These are phyloP conservation scores for Burhinus oedicnemus DNA, from an alignment of 2,113 vertebrate genomes.

Conservation along the genomic window DNA sequence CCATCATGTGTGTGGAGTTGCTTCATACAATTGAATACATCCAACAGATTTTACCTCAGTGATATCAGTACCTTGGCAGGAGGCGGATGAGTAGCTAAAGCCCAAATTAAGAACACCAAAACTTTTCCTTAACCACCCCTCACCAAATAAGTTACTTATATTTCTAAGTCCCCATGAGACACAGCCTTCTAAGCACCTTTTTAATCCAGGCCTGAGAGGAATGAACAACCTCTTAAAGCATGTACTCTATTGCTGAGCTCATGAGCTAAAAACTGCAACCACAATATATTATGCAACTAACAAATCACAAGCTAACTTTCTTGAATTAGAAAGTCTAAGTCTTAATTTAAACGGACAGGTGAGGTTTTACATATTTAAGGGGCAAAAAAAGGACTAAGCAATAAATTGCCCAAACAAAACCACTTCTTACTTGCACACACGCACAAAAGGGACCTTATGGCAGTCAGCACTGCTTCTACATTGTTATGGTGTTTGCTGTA, in stretches of 20 bases:
- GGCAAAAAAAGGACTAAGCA: not conserved
- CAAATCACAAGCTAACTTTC: not conserved
- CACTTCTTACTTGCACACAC: not conserved
- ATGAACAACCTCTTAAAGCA: not conserved
- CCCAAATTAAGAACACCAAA: not conserved
- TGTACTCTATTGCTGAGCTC: not conserved
- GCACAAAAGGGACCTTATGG: not conserved
- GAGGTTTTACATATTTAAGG: not conserved
- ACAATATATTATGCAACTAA: not conserved
- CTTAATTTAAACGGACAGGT: not conserved
- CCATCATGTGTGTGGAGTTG: not conserved
- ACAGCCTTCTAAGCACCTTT: not conserved
- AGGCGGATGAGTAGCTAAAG: not conserved
- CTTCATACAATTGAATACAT: not conserved
- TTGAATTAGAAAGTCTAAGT: not conserved
- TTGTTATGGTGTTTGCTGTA: accelerated
- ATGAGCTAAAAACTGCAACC: not conserved
- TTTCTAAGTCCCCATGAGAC: not conserved
- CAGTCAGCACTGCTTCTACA: not conserved
- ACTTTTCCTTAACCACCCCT: not conserved
- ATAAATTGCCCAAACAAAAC: not conserved
- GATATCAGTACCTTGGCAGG: not conserved
- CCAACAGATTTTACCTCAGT: not conserved
- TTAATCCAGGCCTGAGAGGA: not conserved
- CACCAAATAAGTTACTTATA: not conserved